Base-by-base conservation (phyloP, 1,140 invertebrate genomes). In the Leucophenga varia region DNA sequence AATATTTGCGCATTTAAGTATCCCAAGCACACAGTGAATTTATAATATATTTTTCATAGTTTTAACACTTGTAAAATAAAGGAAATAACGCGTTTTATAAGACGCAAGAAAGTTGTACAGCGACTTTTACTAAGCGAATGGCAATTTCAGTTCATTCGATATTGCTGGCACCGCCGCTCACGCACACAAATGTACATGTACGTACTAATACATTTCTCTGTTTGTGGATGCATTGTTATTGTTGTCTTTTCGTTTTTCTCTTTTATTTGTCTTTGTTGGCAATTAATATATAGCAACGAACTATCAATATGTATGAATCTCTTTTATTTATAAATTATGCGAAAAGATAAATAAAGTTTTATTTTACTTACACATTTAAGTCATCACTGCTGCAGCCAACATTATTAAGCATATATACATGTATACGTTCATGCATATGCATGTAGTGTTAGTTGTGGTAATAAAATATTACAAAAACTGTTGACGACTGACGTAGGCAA, bases 341-440 rank as follows among this genome's bases (percentile, higher is more conserved):
- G n/a, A n/a, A n/a, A n/a, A n/a, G n/a, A n/a, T n/a, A n/a, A n/a
- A n/a, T n/a, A n/a, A n/a, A n/a, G n/a, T n/a, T n/a, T n/a, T n/a
- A n/a, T n/a, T n/a, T n/a, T n/a, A n/a, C n/a, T n/a, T n/a, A n/a
- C n/a, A n/a, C n/a, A n/a, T n/a, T n/a, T n/a, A n/a, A n/a, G n/a
- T n/a, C n/a, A 49, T 54, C 46, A 22, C 47, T 54, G 55, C 55
- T 46, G 54, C 52, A 61, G 36, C 58, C 54, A 61, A 55, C 48
- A n/a, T n/a, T n/a, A n/a, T n/a, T 55, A 52, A 52, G 53, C 51
- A 44, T 49, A 43, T 47, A 44, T 44, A 55, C 51, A 42, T 43
- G 39, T 21, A 19, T 47, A 34, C 13, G 31, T 38, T 34, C 22
- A 44, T 42, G 22, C 22, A 25, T 5, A 6, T 6, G 22, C 10